Evolutionary conservation across 2,113 vertebrate species (phyloP).

Genomic region (Zingel zingel): DNA sequence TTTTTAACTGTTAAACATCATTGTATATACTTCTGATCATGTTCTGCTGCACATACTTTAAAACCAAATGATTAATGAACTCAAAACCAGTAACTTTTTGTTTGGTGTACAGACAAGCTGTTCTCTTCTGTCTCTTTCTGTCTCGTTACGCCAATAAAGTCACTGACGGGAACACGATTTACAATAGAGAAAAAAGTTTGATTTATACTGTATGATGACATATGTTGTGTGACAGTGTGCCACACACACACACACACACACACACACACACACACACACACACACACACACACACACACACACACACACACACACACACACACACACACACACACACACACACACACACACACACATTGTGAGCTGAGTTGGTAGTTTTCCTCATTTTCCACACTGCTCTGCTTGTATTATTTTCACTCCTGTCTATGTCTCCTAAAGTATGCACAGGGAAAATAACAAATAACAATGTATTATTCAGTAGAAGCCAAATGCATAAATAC

Average conservation of each 20-base stretch:
- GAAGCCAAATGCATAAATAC: conserved; percentile 69
- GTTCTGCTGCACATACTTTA: background rate
- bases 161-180: background rate
- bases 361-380: conserved; percentile 54
- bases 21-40: background rate
- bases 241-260: background rate
- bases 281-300: background rate
- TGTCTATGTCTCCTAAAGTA: conserved; percentile 46
- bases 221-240: background rate
- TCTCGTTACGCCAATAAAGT: conserved; percentile 2
- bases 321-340: background rate
- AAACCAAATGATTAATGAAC: background rate
- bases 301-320: background rate
- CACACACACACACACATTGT: conserved; percentile 17
- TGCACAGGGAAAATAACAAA: conserved; percentile 59
- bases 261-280: background rate
- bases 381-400: conserved; percentile 42
- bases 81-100: background rate
- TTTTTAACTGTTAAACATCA: background rate
- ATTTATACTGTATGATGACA: background rate
- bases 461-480: conserved; percentile 75
- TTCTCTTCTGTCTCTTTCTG: background rate
- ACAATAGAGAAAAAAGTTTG: conserved; percentile 6
- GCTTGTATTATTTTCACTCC: conserved; percentile 61
- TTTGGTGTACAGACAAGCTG: background rate